These are phyloP conservation scores for Etheostoma spectabile DNA, from an alignment of 2,113 vertebrate species.

Conservation along the genomic window DNA sequence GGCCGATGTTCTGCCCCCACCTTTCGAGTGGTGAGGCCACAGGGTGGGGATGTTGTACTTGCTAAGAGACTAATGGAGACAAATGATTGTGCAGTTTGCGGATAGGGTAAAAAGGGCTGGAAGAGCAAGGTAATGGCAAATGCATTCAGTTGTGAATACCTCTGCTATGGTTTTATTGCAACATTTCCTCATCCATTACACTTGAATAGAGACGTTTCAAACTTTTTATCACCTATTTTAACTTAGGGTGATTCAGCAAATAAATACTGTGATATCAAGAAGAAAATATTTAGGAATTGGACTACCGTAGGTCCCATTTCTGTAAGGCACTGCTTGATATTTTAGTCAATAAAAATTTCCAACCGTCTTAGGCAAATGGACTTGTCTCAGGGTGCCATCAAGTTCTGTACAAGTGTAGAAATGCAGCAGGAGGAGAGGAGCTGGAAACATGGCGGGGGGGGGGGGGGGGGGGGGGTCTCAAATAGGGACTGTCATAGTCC, in stretches of 20 bases:
- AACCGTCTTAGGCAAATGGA: too few relatives aligned
- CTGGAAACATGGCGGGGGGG: too few relatives aligned
- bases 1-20: slow-evolving; percentile 4
- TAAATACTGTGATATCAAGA: background rate
- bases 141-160: slow-evolving; percentile 45
- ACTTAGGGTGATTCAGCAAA: background rate
- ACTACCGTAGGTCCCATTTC: background rate
- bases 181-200: slow-evolving; percentile 10
- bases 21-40: background rate
- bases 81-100: slow-evolving; percentile 40
- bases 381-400: too few relatives aligned
- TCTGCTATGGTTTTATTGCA: slow-evolving; percentile 32
- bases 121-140: slow-evolving; percentile 4
- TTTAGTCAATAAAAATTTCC: too few relatives aligned
- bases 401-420: background rate
- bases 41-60: slow-evolving; percentile 45
- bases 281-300: background rate
- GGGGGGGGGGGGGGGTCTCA: too few relatives aligned
- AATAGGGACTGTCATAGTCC: background rate
- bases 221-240: background rate
- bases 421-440: too few relatives aligned
- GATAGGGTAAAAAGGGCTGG: slow-evolving; percentile 25
- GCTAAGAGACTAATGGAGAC: slow-evolving; percentile 61
- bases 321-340: too few relatives aligned
- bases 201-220: background rate